Conservation (phyloP, 1,140 invertebrate genomes). For the Pteromalus puparum region DNA sequence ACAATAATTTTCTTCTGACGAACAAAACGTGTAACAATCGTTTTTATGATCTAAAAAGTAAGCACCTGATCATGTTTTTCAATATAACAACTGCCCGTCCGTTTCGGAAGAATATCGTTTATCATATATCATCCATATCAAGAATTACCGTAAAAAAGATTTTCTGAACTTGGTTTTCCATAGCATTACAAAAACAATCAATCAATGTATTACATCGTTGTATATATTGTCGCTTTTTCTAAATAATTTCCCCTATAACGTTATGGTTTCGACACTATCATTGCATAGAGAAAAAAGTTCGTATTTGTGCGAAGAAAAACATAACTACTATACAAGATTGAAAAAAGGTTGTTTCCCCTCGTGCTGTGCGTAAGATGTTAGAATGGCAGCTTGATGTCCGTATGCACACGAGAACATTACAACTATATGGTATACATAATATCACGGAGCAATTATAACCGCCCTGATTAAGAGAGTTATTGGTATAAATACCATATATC, state of each 20-base stretch:
- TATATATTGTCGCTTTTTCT: neutral
- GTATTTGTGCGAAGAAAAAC: neutral
- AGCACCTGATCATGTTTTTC: too few species aligned
- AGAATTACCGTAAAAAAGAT: neutral
- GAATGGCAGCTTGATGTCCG: neutral
- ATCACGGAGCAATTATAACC: neutral
- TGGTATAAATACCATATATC: neutral
- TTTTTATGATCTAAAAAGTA: too few species aligned
- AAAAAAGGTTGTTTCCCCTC: neutral
- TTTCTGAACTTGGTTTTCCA: neutral
- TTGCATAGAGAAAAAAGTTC: neutral
- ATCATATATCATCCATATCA: neutral
- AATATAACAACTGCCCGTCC: too few species aligned
- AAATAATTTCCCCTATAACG: too few species aligned
- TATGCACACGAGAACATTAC: neutral
- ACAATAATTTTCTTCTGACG: too few species aligned
- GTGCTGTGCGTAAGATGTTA: neutral
- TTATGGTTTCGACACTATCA: too few species aligned
- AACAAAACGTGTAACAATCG: too few species aligned
- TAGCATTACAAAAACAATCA: neutral
- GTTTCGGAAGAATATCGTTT: neutral
- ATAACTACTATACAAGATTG: neutral
- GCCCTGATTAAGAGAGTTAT: neutral
- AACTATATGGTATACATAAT: neutral
- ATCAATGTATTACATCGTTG: neutral